phyloP scores from a whole-genome alignment of 2,797 vertebrate genomes.

The Periophthalmus magnuspinnatus region DNA sequence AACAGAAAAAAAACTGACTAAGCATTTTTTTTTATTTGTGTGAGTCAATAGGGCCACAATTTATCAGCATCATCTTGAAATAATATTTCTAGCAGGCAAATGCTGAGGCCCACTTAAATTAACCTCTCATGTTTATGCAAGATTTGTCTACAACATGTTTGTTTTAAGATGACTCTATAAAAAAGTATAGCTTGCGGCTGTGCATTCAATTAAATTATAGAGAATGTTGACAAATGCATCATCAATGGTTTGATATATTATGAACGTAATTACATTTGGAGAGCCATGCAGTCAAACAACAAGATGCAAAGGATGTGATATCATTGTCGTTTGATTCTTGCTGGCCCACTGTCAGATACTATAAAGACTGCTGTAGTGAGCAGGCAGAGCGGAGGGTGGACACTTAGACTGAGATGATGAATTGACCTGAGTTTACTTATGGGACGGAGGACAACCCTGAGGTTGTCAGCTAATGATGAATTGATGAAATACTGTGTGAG shows the following conservation, averaged over 20 bases:
- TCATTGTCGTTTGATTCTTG: slow-evolving; percentile 31
- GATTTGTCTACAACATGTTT: not conserved
- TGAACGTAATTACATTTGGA: slow-evolving; percentile 27
- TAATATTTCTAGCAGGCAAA: not conserved
- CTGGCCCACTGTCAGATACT: slow-evolving; percentile 47
- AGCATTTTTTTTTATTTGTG: slow-evolving; percentile 33
- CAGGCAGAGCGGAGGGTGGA: slow-evolving; percentile 21
- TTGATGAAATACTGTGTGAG: slow-evolving; percentile 39
- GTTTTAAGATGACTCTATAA: not conserved
- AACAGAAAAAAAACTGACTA: slow-evolving; percentile 37
- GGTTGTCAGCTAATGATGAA: slow-evolving; percentile 63
- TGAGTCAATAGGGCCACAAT: slow-evolving; percentile 7
- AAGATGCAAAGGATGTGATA: slow-evolving; percentile 34
- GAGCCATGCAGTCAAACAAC: slow-evolving; percentile 21
- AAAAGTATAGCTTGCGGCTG: not conserved
- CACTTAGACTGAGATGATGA: slow-evolving; percentile 54
- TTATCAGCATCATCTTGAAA: slow-evolving; percentile 1
- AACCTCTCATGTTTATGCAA: not conserved
- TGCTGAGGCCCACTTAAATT: not conserved
- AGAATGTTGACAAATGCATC: not conserved
- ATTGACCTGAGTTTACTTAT: slow-evolving; percentile 60
- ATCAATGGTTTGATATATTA: slow-evolving; percentile 5
- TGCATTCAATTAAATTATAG: not conserved
- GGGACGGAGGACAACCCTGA: slow-evolving; percentile 47
- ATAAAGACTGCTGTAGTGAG: slow-evolving; percentile 38